Percentiles rank a stretch among this genome's conserved stretches.
Conservation (phyloP, 2,888 invertebrate species). For the Tinea semifulvella region DNA sequence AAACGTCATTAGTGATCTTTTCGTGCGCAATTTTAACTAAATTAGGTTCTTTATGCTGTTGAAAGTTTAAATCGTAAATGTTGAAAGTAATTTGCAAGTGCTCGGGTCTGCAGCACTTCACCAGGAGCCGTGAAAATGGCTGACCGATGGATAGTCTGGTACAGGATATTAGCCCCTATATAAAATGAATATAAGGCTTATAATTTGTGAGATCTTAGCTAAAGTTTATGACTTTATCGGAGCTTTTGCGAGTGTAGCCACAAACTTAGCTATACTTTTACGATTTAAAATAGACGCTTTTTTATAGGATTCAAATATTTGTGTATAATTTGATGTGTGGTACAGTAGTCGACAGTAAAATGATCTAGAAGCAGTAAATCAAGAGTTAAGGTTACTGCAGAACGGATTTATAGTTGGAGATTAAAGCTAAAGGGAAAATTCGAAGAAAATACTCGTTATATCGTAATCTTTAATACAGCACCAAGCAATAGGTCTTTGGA, state of each 20-base stretch:
- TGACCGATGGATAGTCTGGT: slow-evolving; percentile 36
- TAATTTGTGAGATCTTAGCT: background rate
- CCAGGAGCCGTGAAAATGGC: slow-evolving; percentile 57
- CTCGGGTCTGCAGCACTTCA: slow-evolving; percentile 2
- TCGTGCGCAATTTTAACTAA: background rate
- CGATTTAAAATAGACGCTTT: too few relatives aligned
- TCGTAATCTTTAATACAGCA: too few relatives aligned
- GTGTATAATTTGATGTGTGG: too few relatives aligned
- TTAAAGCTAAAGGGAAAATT: background rate
- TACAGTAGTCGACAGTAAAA: slow-evolving; percentile 8
- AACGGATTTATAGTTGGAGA: slow-evolving; percentile 3
- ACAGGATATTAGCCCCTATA: too few relatives aligned
- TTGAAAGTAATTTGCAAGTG: slow-evolving; percentile 10
- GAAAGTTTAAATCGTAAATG: slow-evolving; percentile 2
- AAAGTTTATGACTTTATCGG: slow-evolving; percentile 10
- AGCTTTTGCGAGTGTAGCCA: background rate
- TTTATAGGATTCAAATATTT: too few relatives aligned
- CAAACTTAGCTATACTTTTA: too few relatives aligned
- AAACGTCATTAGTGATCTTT: background rate
- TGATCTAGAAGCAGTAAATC: slow-evolving; percentile 8
- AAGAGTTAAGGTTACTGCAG: slow-evolving; percentile 6
- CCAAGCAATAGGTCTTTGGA: too few relatives aligned
- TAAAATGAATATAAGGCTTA: slow-evolving; percentile 1
- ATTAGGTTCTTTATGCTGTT: background rate
- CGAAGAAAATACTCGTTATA: background rate